phyloP scores from a whole-genome alignment of 2,797 vertebrate genomes.

The Eulemur coronatus region DNA sequence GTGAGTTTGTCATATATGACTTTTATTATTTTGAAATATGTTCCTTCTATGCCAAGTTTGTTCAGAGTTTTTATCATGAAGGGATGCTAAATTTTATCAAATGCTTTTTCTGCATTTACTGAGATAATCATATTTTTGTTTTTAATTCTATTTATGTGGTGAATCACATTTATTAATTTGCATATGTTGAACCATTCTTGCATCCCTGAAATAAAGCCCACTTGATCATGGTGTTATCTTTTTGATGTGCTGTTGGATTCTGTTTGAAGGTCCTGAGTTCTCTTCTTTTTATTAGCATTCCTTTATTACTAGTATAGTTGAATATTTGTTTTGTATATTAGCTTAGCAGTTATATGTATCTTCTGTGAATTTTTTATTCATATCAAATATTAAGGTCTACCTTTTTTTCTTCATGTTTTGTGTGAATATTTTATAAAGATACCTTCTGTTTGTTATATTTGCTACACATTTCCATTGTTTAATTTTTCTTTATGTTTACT shows the following conservation, averaged over 20 bases:
- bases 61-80: background rate
- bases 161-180: background rate
- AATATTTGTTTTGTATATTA: background rate
- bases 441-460: background rate
- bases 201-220: background rate
- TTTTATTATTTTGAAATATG: background rate
- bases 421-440: conserved; percentile 3
- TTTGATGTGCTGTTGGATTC: background rate
- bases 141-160: background rate
- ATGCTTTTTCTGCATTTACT: background rate
- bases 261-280: background rate
- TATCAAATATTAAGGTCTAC: background rate
- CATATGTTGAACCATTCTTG: background rate
- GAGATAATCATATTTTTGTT: background rate
- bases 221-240: background rate
- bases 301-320: background rate
- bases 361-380: background rate
- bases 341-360: background rate
- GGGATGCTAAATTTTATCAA: background rate
- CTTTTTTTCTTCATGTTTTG: conserved; percentile 15
- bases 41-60: background rate
- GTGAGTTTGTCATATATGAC: background rate
- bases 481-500: background rate
- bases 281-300: conserved; percentile 17
- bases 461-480: background rate